Base-by-base conservation (phyloP, 2,797 vertebrate species). In the Etheostoma nigrum region DNA sequence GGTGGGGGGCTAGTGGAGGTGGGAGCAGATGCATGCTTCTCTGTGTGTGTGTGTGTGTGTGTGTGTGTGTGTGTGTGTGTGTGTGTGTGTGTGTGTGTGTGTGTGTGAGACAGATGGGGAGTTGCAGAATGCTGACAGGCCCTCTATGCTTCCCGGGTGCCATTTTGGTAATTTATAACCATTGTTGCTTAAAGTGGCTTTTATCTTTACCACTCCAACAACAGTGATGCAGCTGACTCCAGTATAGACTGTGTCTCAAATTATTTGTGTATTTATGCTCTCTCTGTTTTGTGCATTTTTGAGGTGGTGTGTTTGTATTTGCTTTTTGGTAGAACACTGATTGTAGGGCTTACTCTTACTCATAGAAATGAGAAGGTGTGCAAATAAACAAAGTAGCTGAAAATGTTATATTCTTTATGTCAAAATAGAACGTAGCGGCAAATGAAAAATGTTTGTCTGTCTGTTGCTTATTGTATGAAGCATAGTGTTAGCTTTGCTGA, bases 161-260 rank as follows among this genome's bases (percentile, higher is more conserved):
- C 78, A 89, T 95, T 95, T 94, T 91, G 90, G 91, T 94, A 88
- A 94, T 94, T 94, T 95, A 93, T 94, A 92, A 92, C 90, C 89
- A 89, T 91, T 88, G 90, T 92, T 89, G 89, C 88, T 93, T 91
- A 93, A 93, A 92, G 83, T 78, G 67, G 45, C 86, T 92, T 92
- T 92, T 90, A 90, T 91, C 84, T 88, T 52, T 68, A 87, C 63
- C 66, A 78, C 72, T 75, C 60, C 63, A 85, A 72, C 67, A 79
- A 44, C 71, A 78, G 76, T 75, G 53, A 65, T 75, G 72, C 45
- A 69, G 47, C 48, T 16, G 48, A 74, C 70, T 76, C 71, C 67
- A 60, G 72, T 44, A 48, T 47, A 30, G 75, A 72, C 62, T 30
- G 54, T 36, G 0, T 72, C 61, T 78, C n/a, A 0, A 6, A 49